Conservation (phyloP, 2,888 invertebrate species). For the Lasioglossum morio region DNA sequence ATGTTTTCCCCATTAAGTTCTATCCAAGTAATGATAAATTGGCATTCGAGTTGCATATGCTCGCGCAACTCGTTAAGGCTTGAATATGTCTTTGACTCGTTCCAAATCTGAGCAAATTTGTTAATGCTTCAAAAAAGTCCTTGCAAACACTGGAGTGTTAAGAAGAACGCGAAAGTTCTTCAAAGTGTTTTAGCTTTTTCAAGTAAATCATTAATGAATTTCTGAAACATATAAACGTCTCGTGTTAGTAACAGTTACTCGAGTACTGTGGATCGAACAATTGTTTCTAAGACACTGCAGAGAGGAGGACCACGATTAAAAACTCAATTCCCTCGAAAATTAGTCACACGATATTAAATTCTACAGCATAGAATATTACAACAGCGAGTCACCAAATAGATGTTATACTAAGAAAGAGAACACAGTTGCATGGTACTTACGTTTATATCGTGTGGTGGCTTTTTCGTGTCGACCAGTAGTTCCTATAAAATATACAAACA, state of each 20-base stretch:
- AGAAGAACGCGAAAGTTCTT: slow-evolving; percentile 76
- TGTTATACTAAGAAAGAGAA: slow-evolving; percentile 22
- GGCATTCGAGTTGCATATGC: slow-evolving; percentile 44
- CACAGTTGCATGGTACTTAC: slow-evolving; percentile 85
- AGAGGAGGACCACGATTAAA: neutral
- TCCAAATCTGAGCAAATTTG: slow-evolving; percentile 77
- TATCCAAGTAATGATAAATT: slow-evolving; percentile 62
- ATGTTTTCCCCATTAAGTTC: slow-evolving; percentile 56
- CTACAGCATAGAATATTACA: neutral
- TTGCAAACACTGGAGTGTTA: slow-evolving; percentile 55
- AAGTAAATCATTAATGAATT: slow-evolving; percentile 95
- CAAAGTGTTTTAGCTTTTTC: slow-evolving; percentile 96
- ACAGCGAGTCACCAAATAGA: slow-evolving; percentile 23
- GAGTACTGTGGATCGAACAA: neutral
- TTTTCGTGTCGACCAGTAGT: slow-evolving; percentile 93
- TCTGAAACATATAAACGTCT: slow-evolving; percentile 86
- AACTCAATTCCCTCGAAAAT: slow-evolving; percentile 17
- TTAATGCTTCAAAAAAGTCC: slow-evolving; percentile 59
- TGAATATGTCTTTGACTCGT: slow-evolving; percentile 61
- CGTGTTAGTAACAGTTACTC: slow-evolving; percentile 37
- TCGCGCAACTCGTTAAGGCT: slow-evolving; percentile 50
- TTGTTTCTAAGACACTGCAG: neutral
- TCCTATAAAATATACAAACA: slow-evolving; percentile 85
- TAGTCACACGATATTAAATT: slow-evolving; percentile 33
- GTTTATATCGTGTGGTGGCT: slow-evolving; percentile 94